Evolutionary conservation across 1,140 invertebrate species (phyloP).

Genomic region (Caerostris extrusa): DNA sequence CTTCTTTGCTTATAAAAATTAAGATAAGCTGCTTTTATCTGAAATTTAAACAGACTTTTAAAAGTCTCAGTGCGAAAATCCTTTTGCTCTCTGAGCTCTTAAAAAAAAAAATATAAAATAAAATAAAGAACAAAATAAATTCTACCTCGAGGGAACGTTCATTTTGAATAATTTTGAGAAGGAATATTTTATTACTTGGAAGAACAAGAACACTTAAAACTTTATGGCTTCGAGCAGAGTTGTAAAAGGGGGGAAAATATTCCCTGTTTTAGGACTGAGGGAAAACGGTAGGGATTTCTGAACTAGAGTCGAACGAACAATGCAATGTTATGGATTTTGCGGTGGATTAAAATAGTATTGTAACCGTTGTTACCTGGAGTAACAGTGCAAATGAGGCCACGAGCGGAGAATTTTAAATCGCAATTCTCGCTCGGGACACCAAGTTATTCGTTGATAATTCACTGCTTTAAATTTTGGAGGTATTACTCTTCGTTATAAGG

Average conservation of each 20-base stretch:
- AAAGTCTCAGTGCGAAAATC: not conserved
- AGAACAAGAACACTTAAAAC: slow-evolving; percentile 30
- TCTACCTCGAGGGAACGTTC: not conserved
- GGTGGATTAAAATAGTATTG: not conserved
- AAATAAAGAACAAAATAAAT: not conserved
- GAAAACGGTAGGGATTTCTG: not conserved
- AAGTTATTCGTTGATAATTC: not conserved
- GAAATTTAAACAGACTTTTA: slow-evolving; percentile 10
- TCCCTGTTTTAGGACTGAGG: not conserved
- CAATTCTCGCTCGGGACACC: not conserved
- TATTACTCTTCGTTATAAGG: not conserved
- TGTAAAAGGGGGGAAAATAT: not conserved
- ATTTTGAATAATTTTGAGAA: not conserved
- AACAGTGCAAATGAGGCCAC: not conserved
- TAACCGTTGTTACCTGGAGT: not conserved
- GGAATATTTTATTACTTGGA: not conserved
- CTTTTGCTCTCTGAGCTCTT: too few species aligned
- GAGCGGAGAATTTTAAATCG: not conserved
- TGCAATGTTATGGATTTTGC: not conserved
- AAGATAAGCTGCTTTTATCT: not conserved
- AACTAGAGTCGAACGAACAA: not conserved
- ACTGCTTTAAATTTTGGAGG: not conserved
- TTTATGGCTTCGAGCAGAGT: not conserved
- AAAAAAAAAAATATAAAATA: too few species aligned
- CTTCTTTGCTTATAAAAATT: not conserved